Evolutionary conservation across 2,113 vertebrate genomes (phyloP).

Genomic region (Chaetura pelagica): DNA sequence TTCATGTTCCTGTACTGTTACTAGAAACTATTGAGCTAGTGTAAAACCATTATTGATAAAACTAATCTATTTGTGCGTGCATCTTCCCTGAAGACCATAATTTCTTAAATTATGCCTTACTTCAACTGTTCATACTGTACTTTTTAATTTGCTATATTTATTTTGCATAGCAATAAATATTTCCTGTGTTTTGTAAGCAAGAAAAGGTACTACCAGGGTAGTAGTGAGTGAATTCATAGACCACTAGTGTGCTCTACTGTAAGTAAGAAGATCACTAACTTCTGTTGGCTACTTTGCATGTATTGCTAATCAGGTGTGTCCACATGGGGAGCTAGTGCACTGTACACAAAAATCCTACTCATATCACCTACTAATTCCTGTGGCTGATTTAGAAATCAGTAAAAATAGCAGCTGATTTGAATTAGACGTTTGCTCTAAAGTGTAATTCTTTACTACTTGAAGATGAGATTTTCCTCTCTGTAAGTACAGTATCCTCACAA

Average conservation of each 20-base stretch:
- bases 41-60: background rate
- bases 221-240: background rate
- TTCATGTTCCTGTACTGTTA: background rate
- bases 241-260: background rate
- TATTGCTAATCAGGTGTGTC: constrained; percentile 48
- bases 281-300: background rate
- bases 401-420: background rate
- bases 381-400: background rate
- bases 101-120: background rate
- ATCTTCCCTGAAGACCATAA: background rate
- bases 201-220: too few relatives aligned
- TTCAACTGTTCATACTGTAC: background rate
- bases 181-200: background rate
- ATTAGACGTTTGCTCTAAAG: background rate
- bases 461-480: background rate
- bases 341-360: background rate
- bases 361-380: background rate
- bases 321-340: constrained; percentile 65
- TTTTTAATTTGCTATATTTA: background rate
- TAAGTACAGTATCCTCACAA: background rate
- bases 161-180: background rate
- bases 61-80: background rate
- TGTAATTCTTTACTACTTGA: background rate
- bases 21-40: background rate
- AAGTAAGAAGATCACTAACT: background rate